Conservation (phyloP, 2,113 vertebrate genomes). For the Falco punctatus region DNA sequence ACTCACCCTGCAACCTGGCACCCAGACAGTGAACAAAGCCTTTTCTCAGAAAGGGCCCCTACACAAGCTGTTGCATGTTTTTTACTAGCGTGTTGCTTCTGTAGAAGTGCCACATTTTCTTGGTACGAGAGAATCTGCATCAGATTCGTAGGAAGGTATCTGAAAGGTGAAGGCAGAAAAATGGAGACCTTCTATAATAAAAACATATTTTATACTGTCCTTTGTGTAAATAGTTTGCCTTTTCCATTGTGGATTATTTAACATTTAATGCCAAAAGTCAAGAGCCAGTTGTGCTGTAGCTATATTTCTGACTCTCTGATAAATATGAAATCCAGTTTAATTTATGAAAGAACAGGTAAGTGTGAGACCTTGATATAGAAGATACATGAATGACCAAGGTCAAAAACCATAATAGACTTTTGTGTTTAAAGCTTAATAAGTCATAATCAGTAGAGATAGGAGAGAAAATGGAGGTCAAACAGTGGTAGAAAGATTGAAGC, state of each 20-base stretch:
- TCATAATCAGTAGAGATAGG: conserved; percentile 40
- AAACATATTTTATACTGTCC: background rate
- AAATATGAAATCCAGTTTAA: conserved; percentile 63
- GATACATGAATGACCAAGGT: conserved; percentile 53
- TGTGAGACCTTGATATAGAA: conserved; percentile 10
- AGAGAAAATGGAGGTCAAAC: conserved; percentile 55
- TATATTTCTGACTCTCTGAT: conserved; percentile 25
- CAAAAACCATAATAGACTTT: conserved; percentile 52
- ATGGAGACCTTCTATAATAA: background rate
- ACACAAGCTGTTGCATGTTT: background rate
- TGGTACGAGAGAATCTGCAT: background rate
- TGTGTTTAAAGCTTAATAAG: conserved; percentile 52
- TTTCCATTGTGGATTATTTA: conserved; percentile 43
- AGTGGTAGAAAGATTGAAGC: conserved; percentile 8
- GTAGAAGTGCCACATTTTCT: background rate
- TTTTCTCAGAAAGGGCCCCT: too few relatives aligned
- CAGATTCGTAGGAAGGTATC: background rate
- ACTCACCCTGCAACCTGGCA: too few relatives aligned
- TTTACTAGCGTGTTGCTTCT: background rate
- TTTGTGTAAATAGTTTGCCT: conserved; percentile 4
- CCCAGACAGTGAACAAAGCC: too few relatives aligned
- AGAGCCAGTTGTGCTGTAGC: background rate
- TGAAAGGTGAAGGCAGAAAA: background rate
- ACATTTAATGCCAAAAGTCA: conserved; percentile 36
- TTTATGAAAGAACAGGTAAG: conserved; percentile 51